Evolutionary conservation across 2,113 vertebrate species (phyloP), one percentile per base, ranked within the genome.

Genomic region (Tragelaphus buxtoni): DNA sequence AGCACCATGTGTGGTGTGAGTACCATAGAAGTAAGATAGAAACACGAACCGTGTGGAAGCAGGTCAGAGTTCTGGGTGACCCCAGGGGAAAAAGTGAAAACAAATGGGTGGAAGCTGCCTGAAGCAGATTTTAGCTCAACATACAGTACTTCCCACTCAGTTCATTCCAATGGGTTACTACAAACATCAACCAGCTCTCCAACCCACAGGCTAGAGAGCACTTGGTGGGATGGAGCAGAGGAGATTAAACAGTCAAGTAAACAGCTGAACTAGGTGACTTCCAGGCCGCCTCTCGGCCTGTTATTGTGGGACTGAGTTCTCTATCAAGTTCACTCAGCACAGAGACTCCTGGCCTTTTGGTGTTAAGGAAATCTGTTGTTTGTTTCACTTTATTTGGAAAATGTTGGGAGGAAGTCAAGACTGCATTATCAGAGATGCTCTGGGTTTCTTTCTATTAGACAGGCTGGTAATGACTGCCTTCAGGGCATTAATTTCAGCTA

Each of bases 381-480:
- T 69, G 24, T 82, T 93, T 92, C 35, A 16, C 51, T 96, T 96
- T 47, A 63, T 81, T 91, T 84, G 55, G 55, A 90, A 95, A 81
- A 81, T 10, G 18, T 42, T 63, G 55, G 55, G 39, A 82, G 51
- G 45, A 82, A 81, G 94, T 60, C 49, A 85, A 65, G 84, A 26
- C 18, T 5, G 13, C 32, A 65, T 86, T 88, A 79, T 77, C 53
- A 51, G 83, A 80, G 49, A 63, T 92, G 60, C 24, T 45, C 14
- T 85, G 61, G 63, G 56, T 17, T 93, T 72, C 49, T 30, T 93
- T 72, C 49, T 30, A 24, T 26, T 49, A n/a, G 35, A 49, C 16
- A 39, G 17, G 14, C 47, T 84, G 95, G 49, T 72, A 76, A 90
- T 39, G 77, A 69, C 5, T 32, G 79, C 86, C 72, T 83, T 63